Percentiles rank a stretch among this genome's conserved stretches.
phyloP scores from a whole-genome alignment of 53 echinoderm and acorn worm genomes.

The Actinopyga echinites region DNA sequence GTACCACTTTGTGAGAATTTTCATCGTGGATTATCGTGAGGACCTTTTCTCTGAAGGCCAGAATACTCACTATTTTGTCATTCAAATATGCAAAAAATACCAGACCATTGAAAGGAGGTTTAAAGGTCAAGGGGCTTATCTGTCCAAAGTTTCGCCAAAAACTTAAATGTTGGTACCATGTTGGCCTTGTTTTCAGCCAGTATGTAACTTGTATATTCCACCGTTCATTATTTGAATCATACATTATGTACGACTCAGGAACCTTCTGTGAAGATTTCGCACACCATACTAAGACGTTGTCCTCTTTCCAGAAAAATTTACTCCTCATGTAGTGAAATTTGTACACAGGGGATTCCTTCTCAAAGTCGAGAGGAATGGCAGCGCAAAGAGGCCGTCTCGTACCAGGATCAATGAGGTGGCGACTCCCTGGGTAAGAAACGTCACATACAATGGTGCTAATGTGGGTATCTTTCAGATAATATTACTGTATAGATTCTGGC shows the following conservation, averaged over 20 bases:
- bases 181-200: not conserved
- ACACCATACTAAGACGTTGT: not conserved
- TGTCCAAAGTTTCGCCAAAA: not conserved
- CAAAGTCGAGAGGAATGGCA: constrained; percentile 36
- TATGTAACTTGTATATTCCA: constrained; percentile 12
- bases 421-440: constrained; percentile 14
- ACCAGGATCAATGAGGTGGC: constrained; percentile 27
- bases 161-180: not conserved
- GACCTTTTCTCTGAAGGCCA: not conserved
- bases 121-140: too few species aligned
- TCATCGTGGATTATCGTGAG: not conserved
- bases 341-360: constrained; percentile 4
- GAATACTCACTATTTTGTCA: constrained; percentile 15
- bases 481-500: too few species aligned
- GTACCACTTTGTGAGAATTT: not conserved
- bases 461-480: too few species aligned
- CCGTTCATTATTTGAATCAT: not conserved
- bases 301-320: constrained; percentile 4
- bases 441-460: constrained; percentile 13
- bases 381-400: constrained; percentile 24
- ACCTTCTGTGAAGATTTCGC: not conserved
- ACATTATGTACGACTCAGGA: not conserved
- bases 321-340: constrained; percentile 30
- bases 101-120: constrained; percentile 10
- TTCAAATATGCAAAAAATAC: constrained; percentile 22